phyloP scores from a whole-genome alignment of 2,113 vertebrate genomes.

The Strigops habroptila region DNA sequence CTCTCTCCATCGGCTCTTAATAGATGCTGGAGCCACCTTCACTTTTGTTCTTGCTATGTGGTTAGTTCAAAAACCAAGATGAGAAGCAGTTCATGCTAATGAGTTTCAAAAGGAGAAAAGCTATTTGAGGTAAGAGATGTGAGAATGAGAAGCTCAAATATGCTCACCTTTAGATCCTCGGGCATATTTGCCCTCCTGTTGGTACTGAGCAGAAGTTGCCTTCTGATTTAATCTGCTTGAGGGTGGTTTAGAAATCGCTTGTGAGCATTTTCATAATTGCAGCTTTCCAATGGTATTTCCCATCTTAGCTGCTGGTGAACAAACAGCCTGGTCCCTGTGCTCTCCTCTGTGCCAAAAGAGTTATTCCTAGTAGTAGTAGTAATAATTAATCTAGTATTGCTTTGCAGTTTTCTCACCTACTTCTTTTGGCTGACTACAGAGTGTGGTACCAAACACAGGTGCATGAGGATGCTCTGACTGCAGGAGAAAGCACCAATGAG shows the following conservation, averaged over 20 bases:
- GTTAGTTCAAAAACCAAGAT: background rate
- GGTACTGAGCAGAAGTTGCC: background rate
- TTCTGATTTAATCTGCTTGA: background rate
- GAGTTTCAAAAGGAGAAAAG: slow-evolving; percentile 14
- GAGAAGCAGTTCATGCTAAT: background rate
- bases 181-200: background rate
- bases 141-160: background rate
- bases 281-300: background rate
- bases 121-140: slow-evolving; percentile 16
- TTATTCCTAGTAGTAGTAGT: background rate
- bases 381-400: background rate
- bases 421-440: background rate
- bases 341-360: background rate
- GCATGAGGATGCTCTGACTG: background rate
- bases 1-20: background rate
- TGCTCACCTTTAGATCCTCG: background rate
- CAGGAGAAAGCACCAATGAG: background rate
- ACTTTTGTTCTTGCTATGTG: background rate
- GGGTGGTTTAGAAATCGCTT: background rate
- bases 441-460: background rate
- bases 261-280: background rate
- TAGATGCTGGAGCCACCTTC: background rate
- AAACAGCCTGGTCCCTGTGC: background rate
- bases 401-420: background rate
- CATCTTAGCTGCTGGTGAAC: background rate